Evolutionary conservation across 2,888 invertebrate genomes (phyloP).

Genomic region (Geophilus truncorum): DNA sequence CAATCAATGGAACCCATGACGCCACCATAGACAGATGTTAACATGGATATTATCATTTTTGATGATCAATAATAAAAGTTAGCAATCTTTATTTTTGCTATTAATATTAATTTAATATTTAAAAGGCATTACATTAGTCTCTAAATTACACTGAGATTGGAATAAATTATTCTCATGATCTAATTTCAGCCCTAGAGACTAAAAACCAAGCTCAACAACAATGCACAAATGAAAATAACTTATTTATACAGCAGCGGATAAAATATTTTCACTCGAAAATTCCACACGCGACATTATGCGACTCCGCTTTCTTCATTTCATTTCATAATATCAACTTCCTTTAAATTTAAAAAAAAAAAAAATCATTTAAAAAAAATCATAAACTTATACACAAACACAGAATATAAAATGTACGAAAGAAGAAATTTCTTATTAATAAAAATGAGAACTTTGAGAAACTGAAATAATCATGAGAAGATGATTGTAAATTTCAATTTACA

Average conservation of each 20-base stretch:
- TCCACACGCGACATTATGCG: neutral
- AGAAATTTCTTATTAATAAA: neutral
- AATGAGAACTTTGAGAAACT: neutral
- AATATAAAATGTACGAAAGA: neutral
- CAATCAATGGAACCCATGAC: too few relatives aligned
- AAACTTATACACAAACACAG: neutral
- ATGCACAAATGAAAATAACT: neutral
- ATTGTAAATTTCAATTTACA: neutral
- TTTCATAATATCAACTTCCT: neutral
- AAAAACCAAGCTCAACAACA: neutral
- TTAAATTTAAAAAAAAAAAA: neutral
- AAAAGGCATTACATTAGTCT: conserved; percentile 3
- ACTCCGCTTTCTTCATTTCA: neutral
- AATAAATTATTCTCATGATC: neutral
- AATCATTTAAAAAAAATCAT: neutral
- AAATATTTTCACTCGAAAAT: conserved; percentile 8
- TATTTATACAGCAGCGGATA: neutral
- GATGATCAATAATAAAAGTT: too few relatives aligned
- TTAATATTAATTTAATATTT: neutral
- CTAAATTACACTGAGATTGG: conserved; percentile 6
- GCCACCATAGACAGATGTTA: too few relatives aligned
- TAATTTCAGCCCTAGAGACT: neutral
- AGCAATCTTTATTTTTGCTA: too few relatives aligned
- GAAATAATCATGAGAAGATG: neutral
- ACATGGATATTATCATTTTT: too few relatives aligned